Percentiles rank a stretch among this genome's conserved stretches.
Evolutionary conservation across 1,140 invertebrate genomes (phyloP).

Genomic region (Trigoniulus corallinus): DNA sequence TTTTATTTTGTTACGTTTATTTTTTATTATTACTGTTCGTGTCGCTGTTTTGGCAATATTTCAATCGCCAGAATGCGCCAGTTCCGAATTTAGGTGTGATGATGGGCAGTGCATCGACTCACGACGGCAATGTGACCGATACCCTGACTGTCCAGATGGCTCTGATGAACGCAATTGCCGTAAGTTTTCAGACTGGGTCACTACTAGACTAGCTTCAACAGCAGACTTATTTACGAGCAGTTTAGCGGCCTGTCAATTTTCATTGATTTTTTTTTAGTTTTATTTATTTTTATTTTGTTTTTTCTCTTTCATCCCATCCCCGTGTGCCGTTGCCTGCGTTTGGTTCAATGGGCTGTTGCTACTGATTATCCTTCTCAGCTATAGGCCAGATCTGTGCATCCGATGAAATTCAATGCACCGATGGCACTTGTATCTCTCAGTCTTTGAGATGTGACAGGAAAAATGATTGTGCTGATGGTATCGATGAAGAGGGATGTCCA

Average conservation of each 20-base stretch:
- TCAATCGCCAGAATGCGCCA: neutral
- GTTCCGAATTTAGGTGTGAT: slow-evolving; percentile 24
- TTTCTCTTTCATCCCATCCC: no score
- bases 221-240: no score
- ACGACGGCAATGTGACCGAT: slow-evolving; percentile 38
- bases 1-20: neutral
- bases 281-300: no score
- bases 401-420: slow-evolving; percentile 20
- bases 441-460: slow-evolving; percentile 14
- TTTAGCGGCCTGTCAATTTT: no score
- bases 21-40: neutral
- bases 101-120: slow-evolving; percentile 28
- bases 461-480: slow-evolving; percentile 18
- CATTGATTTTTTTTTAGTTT: no score
- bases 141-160: slow-evolving; percentile 47
- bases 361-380: no score
- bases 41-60: neutral
- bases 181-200: no score
- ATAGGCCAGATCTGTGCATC: no score
- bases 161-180: slow-evolving; percentile 49
- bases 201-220: no score
- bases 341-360: no score
- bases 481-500: no score
- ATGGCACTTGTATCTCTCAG: slow-evolving; percentile 16
- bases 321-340: no score